These are phyloP conservation scores for Diarsia mendica DNA, from an alignment of 2,888 invertebrate species.

Conservation along the genomic window DNA sequence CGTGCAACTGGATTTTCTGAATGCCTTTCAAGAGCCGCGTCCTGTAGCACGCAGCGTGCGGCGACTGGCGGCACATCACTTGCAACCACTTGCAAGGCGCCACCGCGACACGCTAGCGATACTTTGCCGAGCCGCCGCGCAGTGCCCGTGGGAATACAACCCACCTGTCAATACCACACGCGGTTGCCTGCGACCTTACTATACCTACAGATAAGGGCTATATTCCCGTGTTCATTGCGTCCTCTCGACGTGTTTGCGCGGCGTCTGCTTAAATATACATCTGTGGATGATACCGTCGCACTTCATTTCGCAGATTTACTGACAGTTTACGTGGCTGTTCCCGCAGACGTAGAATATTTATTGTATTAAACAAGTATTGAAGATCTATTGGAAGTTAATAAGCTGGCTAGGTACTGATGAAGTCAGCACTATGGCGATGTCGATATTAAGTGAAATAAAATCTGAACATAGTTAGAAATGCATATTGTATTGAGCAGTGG, in stretches of 20 bases:
- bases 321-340: constrained; percentile 40
- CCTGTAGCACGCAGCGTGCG: background rate
- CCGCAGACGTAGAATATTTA: background rate
- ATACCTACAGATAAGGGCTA: constrained; percentile 14
- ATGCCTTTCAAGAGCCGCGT: constrained; percentile 38
- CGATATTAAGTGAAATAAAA: no score
- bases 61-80: background rate
- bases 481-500: background rate
- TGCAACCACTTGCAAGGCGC: constrained; percentile 10
- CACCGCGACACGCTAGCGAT: constrained; percentile 38
- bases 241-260: constrained; percentile 14
- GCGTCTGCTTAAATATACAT: constrained; percentile 68
- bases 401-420: background rate
- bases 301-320: constrained; percentile 70
- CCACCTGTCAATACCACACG: constrained; percentile 65
- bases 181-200: constrained; percentile 5
- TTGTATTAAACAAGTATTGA: background rate
- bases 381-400: background rate
- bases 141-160: constrained; percentile 62
- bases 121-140: constrained; percentile 48
- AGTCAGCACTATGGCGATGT: background rate
- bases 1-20: constrained; percentile 51
- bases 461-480: background rate
- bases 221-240: constrained; percentile 3
- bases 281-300: constrained; percentile 61